Evolutionary conservation across 2,113 vertebrate species (phyloP).

Genomic region (Camelus bactrianus): DNA sequence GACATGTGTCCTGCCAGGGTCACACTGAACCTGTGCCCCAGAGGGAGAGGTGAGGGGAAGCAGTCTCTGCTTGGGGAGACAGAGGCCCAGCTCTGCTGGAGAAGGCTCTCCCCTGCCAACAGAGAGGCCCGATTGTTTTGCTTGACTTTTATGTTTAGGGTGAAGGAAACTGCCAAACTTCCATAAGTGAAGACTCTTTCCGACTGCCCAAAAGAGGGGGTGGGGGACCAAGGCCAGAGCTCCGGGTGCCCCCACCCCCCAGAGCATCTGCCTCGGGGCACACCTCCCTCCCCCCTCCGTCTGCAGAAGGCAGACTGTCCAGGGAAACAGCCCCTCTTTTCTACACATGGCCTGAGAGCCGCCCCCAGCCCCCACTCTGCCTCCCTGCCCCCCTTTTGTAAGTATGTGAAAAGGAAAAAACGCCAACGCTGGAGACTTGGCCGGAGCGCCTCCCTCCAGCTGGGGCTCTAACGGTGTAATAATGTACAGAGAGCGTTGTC

Average conservation of each 20-base stretch:
- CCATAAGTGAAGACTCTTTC: conserved; percentile 47
- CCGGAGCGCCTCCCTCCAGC: conserved; percentile 92
- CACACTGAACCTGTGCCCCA: rapidly evolving
- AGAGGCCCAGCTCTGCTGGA: neutral
- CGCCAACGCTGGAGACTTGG: conserved; percentile 88
- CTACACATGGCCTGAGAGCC: conserved; percentile 88
- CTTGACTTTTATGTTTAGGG: conserved; percentile 51
- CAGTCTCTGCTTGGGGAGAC: neutral
- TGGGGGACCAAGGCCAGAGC: conserved; percentile 50
- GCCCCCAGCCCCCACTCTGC: neutral
- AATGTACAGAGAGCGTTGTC: conserved; percentile 97
- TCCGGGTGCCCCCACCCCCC: neutral
- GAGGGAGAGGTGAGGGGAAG: too few relatives aligned
- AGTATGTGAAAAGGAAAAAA: conserved; percentile 92
- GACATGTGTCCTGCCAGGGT: rapidly evolving
- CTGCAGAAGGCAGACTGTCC: conserved; percentile 87
- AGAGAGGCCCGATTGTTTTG: conserved; percentile 75
- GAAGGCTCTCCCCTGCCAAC: neutral
- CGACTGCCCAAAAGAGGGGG: conserved; percentile 32
- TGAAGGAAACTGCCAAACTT: conserved; percentile 79
- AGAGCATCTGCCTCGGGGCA: neutral
- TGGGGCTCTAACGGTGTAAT: conserved; percentile 91
- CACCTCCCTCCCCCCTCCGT: conserved; percentile 49
- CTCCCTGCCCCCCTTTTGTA: conserved; percentile 90
- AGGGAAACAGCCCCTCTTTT: conserved; percentile 95